Percentiles rank a stretch among this genome's conserved stretches.
Evolutionary conservation across 2,888 invertebrate species (phyloP).

Genomic region (Aproaerema taeniolella): DNA sequence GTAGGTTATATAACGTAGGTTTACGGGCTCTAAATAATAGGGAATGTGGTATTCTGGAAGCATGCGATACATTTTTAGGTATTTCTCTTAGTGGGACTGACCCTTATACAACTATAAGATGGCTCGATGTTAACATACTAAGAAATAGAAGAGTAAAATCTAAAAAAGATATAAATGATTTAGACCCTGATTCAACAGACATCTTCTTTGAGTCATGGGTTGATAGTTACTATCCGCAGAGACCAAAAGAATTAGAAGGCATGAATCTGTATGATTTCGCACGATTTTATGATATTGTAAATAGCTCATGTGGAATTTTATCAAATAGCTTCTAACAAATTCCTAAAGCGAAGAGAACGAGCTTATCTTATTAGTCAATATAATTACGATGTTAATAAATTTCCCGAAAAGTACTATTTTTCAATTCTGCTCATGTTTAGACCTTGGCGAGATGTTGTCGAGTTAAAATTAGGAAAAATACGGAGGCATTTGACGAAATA

Average conservation of each 20-base stretch:
- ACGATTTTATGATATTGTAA: constrained; percentile 15
- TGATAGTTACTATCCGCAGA: constrained; percentile 27
- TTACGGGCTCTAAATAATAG: constrained; percentile 28
- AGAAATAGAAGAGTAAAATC: constrained; percentile 27
- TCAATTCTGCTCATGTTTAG: constrained; percentile 25
- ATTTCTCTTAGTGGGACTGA: constrained; percentile 32
- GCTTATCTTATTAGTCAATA: constrained; percentile 31
- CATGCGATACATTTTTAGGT: constrained; percentile 31
- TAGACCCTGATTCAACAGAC: constrained; percentile 26
- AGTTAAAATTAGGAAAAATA: constrained; percentile 24
- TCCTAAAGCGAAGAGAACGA: constrained; percentile 23
- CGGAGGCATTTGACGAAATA: constrained; percentile 22
- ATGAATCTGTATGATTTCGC: constrained; percentile 15
- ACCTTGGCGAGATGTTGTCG: constrained; percentile 24
- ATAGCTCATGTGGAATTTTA: constrained; percentile 14
- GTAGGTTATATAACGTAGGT: constrained; percentile 26
- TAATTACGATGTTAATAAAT: constrained; percentile 21
- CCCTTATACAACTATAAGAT: constrained; percentile 31
- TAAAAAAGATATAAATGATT: constrained; percentile 21
- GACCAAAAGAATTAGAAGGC: constrained; percentile 26
- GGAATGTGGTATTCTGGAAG: constrained; percentile 38
- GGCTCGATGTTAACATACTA: constrained; percentile 29
- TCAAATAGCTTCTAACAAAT: constrained; percentile 13
- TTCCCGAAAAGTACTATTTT: constrained; percentile 29
- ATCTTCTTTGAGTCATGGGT: constrained; percentile 29